Conservation (phyloP, 2,113 vertebrate species). For the Ctenodactylus gundi region DNA sequence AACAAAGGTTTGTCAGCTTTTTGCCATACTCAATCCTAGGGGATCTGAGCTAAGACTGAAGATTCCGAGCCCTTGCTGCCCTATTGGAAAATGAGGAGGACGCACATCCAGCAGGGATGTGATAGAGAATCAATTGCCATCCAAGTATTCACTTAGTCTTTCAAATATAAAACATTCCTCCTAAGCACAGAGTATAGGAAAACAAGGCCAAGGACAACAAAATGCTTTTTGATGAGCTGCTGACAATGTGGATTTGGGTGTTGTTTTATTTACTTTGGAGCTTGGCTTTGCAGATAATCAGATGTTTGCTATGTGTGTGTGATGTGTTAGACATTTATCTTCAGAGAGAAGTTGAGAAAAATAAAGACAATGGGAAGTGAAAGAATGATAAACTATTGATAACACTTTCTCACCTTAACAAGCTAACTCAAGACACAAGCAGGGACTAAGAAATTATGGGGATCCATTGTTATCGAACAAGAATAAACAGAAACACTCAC, state of each 20-base stretch:
- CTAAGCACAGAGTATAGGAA: background rate
- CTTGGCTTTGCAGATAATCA: slow-evolving; percentile 25
- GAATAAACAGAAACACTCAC: background rate
- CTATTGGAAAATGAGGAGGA: slow-evolving; percentile 16
- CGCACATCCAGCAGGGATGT: background rate
- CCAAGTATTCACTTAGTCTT: slow-evolving; percentile 6
- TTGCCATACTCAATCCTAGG: slow-evolving; percentile 2
- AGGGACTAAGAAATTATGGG: background rate
- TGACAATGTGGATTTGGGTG: slow-evolving; percentile 13
- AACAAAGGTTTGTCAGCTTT: slow-evolving; percentile 26
- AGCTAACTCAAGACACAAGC: background rate
- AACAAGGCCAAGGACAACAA: background rate
- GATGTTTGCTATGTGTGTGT: background rate
- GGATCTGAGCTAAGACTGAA: slow-evolving; percentile 19
- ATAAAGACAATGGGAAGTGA: background rate
- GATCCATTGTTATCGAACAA: background rate
- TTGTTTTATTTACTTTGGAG: slow-evolving; percentile 45
- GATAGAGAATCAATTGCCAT: slow-evolving; percentile 19
- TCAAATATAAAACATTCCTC: slow-evolving; percentile 27
- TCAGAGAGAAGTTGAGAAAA: slow-evolving; percentile 15
- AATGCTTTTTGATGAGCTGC: slow-evolving; percentile 18
- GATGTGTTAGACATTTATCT: slow-evolving; percentile 8
- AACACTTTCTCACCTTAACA: background rate
- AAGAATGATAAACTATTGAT: background rate
- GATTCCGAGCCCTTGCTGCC: background rate